Conservation (phyloP, 2,888 invertebrate genomes). For the Hecatera dysodea region DNA sequence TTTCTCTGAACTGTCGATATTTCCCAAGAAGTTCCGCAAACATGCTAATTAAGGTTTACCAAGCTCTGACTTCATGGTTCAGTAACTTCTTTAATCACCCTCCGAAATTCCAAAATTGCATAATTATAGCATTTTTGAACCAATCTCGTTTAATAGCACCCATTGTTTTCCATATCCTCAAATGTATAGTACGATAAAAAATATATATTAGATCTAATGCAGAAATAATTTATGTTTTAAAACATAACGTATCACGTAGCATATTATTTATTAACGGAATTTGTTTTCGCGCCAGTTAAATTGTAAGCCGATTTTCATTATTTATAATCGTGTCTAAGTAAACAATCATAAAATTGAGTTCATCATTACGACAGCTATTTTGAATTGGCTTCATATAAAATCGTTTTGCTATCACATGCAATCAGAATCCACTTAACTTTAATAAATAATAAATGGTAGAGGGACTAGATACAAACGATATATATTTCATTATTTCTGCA, state of each 20-base stretch:
- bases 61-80: constrained; percentile 34
- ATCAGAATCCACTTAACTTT: neutral
- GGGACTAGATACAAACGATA: neutral
- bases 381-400: neutral
- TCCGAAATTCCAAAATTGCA: constrained; percentile 9
- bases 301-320: neutral
- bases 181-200: constrained; percentile 38
- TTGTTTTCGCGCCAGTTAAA: neutral
- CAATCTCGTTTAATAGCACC: constrained; percentile 42
- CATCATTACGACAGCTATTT: neutral
- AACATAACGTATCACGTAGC: neutral
- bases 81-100: constrained; percentile 39
- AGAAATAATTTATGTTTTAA: constrained; percentile 42
- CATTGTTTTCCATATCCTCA: constrained; percentile 50
- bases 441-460: neutral
- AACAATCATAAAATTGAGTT: neutral
- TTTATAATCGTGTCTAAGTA: neutral
- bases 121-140: constrained; percentile 33
- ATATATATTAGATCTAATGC: constrained; percentile 29
- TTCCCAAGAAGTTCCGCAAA: constrained; percentile 29
- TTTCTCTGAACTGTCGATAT: constrained; percentile 36
- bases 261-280: neutral
- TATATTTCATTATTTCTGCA: neutral
- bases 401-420: neutral
- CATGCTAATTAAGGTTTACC: constrained; percentile 17